Evolutionary conservation across 2,888 invertebrate species (phyloP).

Genomic region (Leucophenga maculata): DNA sequence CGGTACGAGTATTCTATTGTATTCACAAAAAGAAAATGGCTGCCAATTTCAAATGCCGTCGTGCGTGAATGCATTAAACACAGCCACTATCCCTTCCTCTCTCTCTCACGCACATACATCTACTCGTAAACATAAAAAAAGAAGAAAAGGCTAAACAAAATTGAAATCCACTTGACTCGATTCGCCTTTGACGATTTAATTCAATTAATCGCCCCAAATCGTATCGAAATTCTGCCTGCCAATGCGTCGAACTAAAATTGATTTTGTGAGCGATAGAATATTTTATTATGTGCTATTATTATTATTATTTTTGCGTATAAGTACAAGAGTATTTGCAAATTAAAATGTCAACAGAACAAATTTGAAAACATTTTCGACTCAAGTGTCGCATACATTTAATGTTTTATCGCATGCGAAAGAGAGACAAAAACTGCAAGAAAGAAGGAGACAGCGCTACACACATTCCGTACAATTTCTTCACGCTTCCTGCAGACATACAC

Average conservation of each 20-base stretch:
- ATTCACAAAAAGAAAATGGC: slow-evolving; percentile 57
- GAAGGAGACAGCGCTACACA: neutral
- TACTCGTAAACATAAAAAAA: neutral
- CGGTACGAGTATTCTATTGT: neutral
- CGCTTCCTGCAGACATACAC: slow-evolving; percentile 5
- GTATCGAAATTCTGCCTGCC: slow-evolving; percentile 28
- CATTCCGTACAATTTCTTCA: neutral
- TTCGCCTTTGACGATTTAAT: slow-evolving; percentile 55
- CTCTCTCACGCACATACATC: neutral
- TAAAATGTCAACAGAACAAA: slow-evolving; percentile 70
- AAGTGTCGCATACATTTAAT: slow-evolving; percentile 46
- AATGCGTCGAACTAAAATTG: slow-evolving; percentile 55
- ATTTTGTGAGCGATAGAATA: slow-evolving; percentile 39
- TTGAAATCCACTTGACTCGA: slow-evolving; percentile 58
- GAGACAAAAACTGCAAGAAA: neutral
- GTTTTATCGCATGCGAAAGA: slow-evolving; percentile 34
- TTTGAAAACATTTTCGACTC: slow-evolving; percentile 59
- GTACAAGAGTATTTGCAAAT: slow-evolving; percentile 61
- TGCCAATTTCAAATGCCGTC: slow-evolving; percentile 52
- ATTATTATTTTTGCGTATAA: slow-evolving; percentile 20
- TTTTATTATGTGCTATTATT: neutral
- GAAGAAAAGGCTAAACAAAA: slow-evolving; percentile 41
- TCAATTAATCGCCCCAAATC: slow-evolving; percentile 55
- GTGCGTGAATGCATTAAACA: slow-evolving; percentile 33
- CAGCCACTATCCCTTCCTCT: neutral